Base-by-base conservation (phyloP, 2,888 invertebrate species). In the Lochmaea capreae region DNA sequence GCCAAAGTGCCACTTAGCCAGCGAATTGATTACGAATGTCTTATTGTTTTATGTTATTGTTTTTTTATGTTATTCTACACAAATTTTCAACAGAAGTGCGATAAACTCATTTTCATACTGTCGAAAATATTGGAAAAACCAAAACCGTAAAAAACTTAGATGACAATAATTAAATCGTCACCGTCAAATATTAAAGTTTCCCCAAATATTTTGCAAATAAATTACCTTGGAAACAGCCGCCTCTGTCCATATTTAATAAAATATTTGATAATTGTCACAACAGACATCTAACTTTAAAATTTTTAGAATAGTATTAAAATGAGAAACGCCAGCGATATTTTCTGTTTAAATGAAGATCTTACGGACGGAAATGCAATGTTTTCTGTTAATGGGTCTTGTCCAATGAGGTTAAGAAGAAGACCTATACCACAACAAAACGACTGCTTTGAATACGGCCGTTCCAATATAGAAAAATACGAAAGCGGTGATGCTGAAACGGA, bases 291-390 rank as follows among this genome's bases (percentile, higher is more conserved):
- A 4, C 26, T 39, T 61, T 61, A 18, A 54, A 54, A 54, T 33
- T 26, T 61, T 33, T 16, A 14, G 10, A 26, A 61, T 33, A 61
- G 39, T 26, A 22, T 59, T 71, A 75, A 73, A 59, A 81, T 79
- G 81, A 82, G 83, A 22, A 85, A 84, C 74, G 77, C 82, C 11
- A 86, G 86, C 79, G 86, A 86, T 77, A 86, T 86, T 65, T 86
- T 86, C 77, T 85, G 84, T 73, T 79, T 86, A 68, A 83, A 84
- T 73, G 84, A 84, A 59, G 81, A 83, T n/a, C 78, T 81, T 62
- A 83, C 83, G 52, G 84, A 83, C 70, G 85, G 84, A 39, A 84
- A 80, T 49, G 81, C 84, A 73, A 84, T 87, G 76, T 86, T 85
- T 76, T 86, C 86, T 0, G 83, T 85, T 26, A 84, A 84, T 43